These are phyloP conservation scores for Melanotus villosus DNA, from an alignment of 2,888 invertebrate genomes.

Conservation along the genomic window DNA sequence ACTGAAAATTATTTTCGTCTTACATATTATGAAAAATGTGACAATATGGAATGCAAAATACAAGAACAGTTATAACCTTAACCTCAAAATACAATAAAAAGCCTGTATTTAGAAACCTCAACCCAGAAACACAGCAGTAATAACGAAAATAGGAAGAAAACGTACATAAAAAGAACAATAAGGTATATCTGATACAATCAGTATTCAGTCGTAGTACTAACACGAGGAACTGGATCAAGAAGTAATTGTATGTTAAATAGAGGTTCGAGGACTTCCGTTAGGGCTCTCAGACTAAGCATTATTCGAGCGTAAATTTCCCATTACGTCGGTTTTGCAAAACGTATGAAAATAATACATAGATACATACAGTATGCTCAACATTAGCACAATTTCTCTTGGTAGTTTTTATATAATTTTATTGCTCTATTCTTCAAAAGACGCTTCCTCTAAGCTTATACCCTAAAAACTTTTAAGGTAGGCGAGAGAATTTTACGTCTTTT, in stretches of 20 bases:
- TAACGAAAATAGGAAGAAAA: conserved; percentile 13
- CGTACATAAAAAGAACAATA: conserved; percentile 21
- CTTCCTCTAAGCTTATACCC: background rate
- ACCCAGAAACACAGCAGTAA: conserved; percentile 15
- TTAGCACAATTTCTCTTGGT: conserved; percentile 2
- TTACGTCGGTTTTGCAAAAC: conserved; percentile 17
- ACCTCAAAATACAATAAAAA: conserved; percentile 6
- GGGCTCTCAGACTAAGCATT: conserved; percentile 13
- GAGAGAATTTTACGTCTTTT: too few species aligned
- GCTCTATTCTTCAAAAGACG: too few species aligned
- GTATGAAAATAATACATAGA: conserved; percentile 4
- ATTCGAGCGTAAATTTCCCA: conserved; percentile 26
- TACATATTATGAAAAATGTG: too few species aligned
- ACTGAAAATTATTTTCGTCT: too few species aligned
- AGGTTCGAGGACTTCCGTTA: conserved; percentile 36
- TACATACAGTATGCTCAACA: conserved; percentile 4
- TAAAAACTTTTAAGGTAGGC: too few species aligned
- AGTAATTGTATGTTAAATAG: conserved; percentile 38
- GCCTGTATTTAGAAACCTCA: conserved; percentile 5
- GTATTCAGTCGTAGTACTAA: conserved; percentile 20
- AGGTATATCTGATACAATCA: conserved; percentile 14
- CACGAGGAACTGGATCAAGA: conserved; percentile 36
- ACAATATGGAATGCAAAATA: background rate
- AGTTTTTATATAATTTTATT: too few species aligned
- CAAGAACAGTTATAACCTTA: conserved; percentile 19